These are phyloP conservation scores for Cryptotis parvus DNA, from an alignment of 2,113 vertebrate species.

Conservation along the genomic window DNA sequence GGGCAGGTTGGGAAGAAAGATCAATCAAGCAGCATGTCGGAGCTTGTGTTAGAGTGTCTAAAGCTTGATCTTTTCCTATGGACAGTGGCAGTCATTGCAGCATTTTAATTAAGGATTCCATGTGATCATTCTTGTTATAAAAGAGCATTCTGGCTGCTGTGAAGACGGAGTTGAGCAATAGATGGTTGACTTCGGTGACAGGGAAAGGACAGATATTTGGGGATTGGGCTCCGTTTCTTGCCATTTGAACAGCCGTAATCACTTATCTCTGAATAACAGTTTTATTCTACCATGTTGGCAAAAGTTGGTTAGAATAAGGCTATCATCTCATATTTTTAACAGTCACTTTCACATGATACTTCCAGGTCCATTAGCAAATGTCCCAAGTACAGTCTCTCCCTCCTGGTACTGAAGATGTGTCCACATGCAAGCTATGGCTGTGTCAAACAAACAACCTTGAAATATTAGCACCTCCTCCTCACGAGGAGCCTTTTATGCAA, in stretches of 20 bases:
- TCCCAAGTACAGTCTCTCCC: not conserved
- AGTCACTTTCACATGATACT: not conserved
- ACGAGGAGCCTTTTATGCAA: constrained; percentile 56
- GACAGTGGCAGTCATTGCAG: not conserved
- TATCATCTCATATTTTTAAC: not conserved
- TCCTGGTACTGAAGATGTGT: not conserved
- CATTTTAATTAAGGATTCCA: constrained; percentile 50
- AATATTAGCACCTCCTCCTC: constrained; percentile 60
- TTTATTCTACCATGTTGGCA: not conserved
- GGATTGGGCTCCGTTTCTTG: constrained; percentile 27
- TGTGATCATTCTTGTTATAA: constrained; percentile 37
- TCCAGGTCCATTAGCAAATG: constrained; percentile 21
- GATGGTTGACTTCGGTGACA: not conserved
- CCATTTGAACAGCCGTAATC: not conserved
- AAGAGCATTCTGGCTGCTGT: not conserved
- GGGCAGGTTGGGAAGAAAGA: not conserved
- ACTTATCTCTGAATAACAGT: not conserved
- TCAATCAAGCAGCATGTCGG: not conserved
- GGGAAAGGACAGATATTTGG: not conserved
- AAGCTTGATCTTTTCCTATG: not conserved
- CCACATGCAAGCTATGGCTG: not conserved
- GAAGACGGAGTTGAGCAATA: constrained; percentile 20
- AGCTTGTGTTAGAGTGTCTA: not conserved
- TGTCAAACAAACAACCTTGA: not conserved
- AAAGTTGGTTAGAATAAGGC: constrained; percentile 11